Conservation (phyloP, 2,888 invertebrate species). For the Hyles lineata region DNA sequence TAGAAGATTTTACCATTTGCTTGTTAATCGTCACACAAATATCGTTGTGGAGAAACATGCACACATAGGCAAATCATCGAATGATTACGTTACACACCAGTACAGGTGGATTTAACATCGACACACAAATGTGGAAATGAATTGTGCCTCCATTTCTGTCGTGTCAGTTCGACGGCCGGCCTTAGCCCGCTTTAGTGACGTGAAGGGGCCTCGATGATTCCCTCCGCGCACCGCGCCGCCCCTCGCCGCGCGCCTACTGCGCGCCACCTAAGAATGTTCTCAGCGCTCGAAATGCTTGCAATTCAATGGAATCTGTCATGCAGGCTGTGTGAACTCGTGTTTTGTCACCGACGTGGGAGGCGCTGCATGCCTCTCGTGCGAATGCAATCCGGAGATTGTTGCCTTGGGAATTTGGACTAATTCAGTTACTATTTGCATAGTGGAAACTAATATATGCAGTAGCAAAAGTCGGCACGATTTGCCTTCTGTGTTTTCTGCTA, state of each 20-base stretch:
- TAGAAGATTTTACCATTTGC: not conserved
- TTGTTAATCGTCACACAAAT: not conserved
- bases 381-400: conserved; percentile 21
- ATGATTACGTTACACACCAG: not conserved
- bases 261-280: conserved; percentile 54
- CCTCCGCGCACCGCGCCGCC: conserved; percentile 43
- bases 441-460: conserved; percentile 19
- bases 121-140: conserved; percentile 40
- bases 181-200: conserved; percentile 80
- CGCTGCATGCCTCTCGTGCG: conserved; percentile 15
- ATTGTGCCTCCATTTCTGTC: conserved; percentile 27
- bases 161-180: conserved; percentile 74
- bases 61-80: not conserved
- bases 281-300: conserved; percentile 48
- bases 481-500: not conserved
- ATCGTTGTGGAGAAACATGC: not conserved
- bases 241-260: not conserved
- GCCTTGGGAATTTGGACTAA: conserved; percentile 28
- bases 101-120: conserved; percentile 9
- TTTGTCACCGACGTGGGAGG: conserved; percentile 27
- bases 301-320: conserved; percentile 66
- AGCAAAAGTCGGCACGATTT: not conserved
- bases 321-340: conserved; percentile 34
- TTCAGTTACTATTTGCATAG: conserved; percentile 29
- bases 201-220: conserved; percentile 73